Evolutionary conservation across 2,888 invertebrate genomes (phyloP), one percentile per base, ranked within the genome.

Genomic region (Yponomeuta sedellus): DNA sequence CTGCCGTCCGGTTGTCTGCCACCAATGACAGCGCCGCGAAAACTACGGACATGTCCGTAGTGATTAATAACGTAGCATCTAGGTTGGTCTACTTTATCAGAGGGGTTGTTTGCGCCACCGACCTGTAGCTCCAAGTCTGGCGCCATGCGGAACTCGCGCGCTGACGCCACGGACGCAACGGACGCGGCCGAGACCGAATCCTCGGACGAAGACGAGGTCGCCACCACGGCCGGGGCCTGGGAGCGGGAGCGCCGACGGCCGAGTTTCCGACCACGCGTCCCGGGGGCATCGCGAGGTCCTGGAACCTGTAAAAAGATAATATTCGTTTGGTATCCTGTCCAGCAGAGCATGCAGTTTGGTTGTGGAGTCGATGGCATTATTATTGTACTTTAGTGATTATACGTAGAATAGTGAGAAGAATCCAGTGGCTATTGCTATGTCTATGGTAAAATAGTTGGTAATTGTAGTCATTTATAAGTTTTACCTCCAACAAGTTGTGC

Each of bases 401-500:
- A 34, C 34, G 0, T 34, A 25, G 25, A 25, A 25, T 34, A 8
- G 34, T 34, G 34, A 1, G 34, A 8, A 34, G 34, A 34, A 34
- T 34, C 34, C 34, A 34, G 34, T 8, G 5, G 34, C 1, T 34
- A 8, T 34, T 34, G 8, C 34, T 34, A 6, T 52, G 59, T 19
- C 12, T 1, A 61, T 10, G 22, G 28, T 61, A 28, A 16, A 61
- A 19, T 11, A n/a, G 8, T 61, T 20, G 16, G n/a, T 0, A 16
- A 57, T 57, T 3, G 34, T 25, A 25, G 10, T 19, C 16, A 12
- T 52, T 52, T 52, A 52, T 16, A 52, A 52, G 12, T 3, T 76
- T 78, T 73, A 94, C 92, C 84, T 95, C 95, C 67, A 95, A 81
- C 72, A 94, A 92, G 75, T 92, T 92, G 69, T 92, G 91, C 85